Conservation (phyloP, 1,140 invertebrate species). For the Papilio machaon region DNA sequence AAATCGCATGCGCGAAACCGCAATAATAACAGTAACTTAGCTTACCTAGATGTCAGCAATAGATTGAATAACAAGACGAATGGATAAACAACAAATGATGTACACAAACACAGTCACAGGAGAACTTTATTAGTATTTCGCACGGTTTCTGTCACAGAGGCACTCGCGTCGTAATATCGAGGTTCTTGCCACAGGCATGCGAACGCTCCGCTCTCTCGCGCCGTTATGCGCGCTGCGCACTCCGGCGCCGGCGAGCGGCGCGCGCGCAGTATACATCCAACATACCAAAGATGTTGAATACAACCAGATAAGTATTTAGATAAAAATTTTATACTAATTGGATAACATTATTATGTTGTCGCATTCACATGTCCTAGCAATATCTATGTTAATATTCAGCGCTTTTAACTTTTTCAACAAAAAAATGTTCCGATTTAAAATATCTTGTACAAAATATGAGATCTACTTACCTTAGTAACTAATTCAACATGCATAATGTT, state of each 20-base stretch:
- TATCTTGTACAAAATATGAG: no score
- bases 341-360: not conserved
- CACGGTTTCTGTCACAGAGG: slow-evolving; percentile 24
- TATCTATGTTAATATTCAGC: not conserved
- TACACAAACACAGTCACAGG: slow-evolving; percentile 30
- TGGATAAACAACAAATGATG: slow-evolving; percentile 13
- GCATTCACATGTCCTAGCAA: not conserved
- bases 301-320: not conserved
- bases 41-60: slow-evolving; percentile 1
- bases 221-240: slow-evolving; percentile 44
- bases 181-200: slow-evolving; percentile 29
- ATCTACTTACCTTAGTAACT: no score
- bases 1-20: slow-evolving; percentile 32
- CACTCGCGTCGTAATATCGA: slow-evolving; percentile 35
- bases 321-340: not conserved
- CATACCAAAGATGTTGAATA: slow-evolving; percentile 4
- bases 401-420: no score
- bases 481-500: not conserved
- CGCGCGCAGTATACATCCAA: slow-evolving; percentile 25
- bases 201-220: slow-evolving; percentile 30
- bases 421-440: no score
- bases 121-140: slow-evolving; percentile 25
- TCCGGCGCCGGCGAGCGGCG: not conserved
- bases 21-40: slow-evolving; percentile 16
- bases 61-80: not conserved